Conservation (phyloP, 2,113 vertebrate genomes). For the Ailurus styani region DNA sequence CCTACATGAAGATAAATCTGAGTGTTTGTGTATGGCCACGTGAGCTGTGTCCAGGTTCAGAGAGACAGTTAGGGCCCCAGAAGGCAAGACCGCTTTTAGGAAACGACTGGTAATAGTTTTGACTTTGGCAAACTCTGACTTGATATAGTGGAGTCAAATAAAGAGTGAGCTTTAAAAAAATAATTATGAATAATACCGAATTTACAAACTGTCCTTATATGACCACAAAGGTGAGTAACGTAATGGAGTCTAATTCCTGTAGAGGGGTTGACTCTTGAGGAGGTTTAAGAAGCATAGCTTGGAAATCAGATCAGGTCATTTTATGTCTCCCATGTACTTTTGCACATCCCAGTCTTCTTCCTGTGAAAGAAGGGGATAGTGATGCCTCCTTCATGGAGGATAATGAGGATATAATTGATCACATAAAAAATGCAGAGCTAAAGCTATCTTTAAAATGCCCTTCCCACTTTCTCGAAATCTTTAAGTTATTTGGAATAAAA, state of each 20-base stretch:
- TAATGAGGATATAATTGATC: neutral
- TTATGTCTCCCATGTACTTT: neutral
- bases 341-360: neutral
- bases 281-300: neutral
- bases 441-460: neutral
- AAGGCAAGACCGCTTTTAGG: neutral
- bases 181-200: neutral
- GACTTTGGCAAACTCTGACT: neutral
- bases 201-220: neutral
- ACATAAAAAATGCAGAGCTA: neutral
- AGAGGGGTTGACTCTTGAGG: neutral
- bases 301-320: neutral
- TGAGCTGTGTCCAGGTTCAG: neutral
- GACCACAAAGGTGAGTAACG: neutral
- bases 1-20: conserved; percentile 44
- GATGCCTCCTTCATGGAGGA: neutral
- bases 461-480: neutral
- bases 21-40: conserved; percentile 14
- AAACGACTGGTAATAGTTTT: neutral
- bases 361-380: neutral
- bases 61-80: neutral
- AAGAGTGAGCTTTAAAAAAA: neutral
- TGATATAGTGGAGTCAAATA: neutral
- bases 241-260: neutral
- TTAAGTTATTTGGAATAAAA: conserved; percentile 27